phyloP scores from a whole-genome alignment of 2,113 vertebrate species.

The Sarotherodon lohbergeri region DNA sequence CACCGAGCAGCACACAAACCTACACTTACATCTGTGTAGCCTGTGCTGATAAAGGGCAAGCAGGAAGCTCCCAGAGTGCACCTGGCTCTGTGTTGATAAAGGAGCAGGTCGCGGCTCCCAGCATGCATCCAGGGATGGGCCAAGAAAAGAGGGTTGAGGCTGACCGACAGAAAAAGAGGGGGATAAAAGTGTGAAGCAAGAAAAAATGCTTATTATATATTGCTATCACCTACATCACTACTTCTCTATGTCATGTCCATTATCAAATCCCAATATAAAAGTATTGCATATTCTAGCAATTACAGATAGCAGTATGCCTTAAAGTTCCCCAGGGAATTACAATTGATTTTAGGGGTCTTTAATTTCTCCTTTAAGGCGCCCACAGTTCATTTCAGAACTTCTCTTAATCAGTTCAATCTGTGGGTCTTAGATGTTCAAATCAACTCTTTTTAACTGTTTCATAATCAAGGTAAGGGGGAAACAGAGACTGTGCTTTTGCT shows the following conservation, averaged over 20 bases:
- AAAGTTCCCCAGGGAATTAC: neutral
- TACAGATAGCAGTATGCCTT: neutral
- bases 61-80: constrained; percentile 69
- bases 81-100: constrained; percentile 76
- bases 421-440: neutral
- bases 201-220: neutral
- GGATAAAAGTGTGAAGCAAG: neutral
- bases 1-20: neutral
- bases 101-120: constrained; percentile 56
- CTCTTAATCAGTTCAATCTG: neutral
- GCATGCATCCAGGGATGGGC: constrained; percentile 36
- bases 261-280: neutral
- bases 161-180: neutral
- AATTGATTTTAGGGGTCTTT: neutral
- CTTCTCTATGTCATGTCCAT: neutral
- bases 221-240: neutral
- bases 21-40: constrained; percentile 37
- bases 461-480: neutral
- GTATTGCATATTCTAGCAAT: neutral
- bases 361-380: neutral
- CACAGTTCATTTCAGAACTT: neutral
- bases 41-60: constrained; percentile 65
- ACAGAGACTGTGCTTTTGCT: neutral
- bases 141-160: constrained; percentile 12
- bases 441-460: neutral